phyloP scores from a whole-genome alignment of 2,113 vertebrate species.

The Oryzias curvinotus region DNA sequence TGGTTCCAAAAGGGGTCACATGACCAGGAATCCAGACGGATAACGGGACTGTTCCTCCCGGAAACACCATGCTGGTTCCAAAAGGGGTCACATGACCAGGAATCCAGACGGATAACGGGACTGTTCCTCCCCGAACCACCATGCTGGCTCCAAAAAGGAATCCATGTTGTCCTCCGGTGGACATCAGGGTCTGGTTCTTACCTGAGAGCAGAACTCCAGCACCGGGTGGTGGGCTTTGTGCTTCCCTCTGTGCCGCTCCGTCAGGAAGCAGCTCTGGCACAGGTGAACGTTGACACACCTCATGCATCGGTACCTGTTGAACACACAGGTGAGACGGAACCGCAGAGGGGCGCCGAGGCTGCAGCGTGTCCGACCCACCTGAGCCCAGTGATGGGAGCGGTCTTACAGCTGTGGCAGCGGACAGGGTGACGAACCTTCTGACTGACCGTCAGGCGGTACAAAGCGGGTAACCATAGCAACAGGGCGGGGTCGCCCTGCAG shows the following conservation, averaged over 20 bases:
- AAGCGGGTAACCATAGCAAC: constrained; percentile 82
- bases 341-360: too few relatives aligned
- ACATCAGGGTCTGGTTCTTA: constrained; percentile 28
- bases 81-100: too few relatives aligned
- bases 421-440: constrained; percentile 75
- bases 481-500: constrained; percentile 76
- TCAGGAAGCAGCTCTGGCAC: constrained; percentile 86
- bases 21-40: too few relatives aligned
- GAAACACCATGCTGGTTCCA: too few relatives aligned
- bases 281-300: constrained; percentile 85
- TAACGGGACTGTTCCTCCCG: too few relatives aligned
- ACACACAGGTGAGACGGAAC: too few relatives aligned
- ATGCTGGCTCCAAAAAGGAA: too few relatives aligned
- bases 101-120: too few relatives aligned
- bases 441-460: constrained; percentile 73
- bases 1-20: too few relatives aligned
- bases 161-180: too few relatives aligned
- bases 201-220: constrained; percentile 80
- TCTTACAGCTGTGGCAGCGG: constrained; percentile 79
- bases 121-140: too few relatives aligned
- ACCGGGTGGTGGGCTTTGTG: constrained; percentile 81
- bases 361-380: constrained; percentile 64
- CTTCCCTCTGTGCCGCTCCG: constrained; percentile 66
- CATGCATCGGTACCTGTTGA: constrained; percentile 81
- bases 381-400: constrained; percentile 80